Base-by-base conservation (phyloP, 2,797 vertebrate species). In the Clamator glandarius region DNA sequence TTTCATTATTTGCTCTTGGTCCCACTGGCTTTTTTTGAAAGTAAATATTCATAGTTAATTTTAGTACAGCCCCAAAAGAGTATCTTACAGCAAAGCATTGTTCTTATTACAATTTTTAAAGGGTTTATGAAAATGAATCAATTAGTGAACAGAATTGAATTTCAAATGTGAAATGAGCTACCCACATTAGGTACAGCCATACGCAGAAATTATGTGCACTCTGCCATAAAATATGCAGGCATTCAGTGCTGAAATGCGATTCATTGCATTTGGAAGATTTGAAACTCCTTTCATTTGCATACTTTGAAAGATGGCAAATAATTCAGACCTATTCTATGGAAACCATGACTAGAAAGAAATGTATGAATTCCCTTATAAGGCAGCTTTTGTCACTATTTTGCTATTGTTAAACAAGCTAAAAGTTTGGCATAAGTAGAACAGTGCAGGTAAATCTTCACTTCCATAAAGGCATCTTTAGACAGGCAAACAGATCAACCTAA, bases 111-210 rank as follows among this genome's bases (percentile, higher is more conserved):
- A 78, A 82, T 52, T 85, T 89, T 80, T 58, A 73, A 39, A 44
- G 20, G 92, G 51, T 93, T 95, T 96, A 89, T 95, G 89, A 81
- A 95, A 95, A 87, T 2, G 25, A 93, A 92, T 95, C 62, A 91
- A 93, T 95, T 91, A 93, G 61, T 55, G 66, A 62, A 35, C 33
- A 80, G 82, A 93, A 85, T 55, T 89, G 78, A 94, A 95, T 93
- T 95, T 92, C 76, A 93, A 88, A 85, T 92, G 69, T 72, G 66
- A 81, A 81, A 85, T 69, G 55, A 96, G 52, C 69, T 87, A 57
- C 51, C 33, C 55, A 23, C 16, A 1, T 84, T 80, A 89, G 41
- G 20, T 85, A 81, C 72, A 93, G 58, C 42, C 62, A n/a, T 63
- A 72, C 57, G 73, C 0, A 94, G 84, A 85, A 94, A 87, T 78